These are phyloP conservation scores for Gallinago media DNA, from an alignment of 2,113 vertebrate species.

Conservation along the genomic window DNA sequence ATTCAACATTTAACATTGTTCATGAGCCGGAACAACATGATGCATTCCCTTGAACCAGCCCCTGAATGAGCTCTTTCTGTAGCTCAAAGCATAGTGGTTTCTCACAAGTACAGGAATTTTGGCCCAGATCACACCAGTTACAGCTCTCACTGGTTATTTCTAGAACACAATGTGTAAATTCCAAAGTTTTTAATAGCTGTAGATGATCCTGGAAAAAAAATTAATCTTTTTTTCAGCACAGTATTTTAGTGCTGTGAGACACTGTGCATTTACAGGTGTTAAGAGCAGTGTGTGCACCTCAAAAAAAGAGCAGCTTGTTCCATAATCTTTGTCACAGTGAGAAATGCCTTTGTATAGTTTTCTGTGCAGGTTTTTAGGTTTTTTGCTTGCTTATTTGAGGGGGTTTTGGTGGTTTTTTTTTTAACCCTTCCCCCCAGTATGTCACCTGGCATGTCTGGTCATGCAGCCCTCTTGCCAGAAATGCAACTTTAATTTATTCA, in stretches of 20 bases:
- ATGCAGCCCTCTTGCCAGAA: background rate
- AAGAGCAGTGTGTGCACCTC: background rate
- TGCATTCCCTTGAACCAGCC: slow-evolving; percentile 21
- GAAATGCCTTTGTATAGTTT: background rate
- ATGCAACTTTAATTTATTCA: background rate
- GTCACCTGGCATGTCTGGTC: background rate
- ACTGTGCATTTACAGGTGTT: background rate
- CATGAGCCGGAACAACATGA: slow-evolving; percentile 28
- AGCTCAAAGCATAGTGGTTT: slow-evolving; percentile 51
- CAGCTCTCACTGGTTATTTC: slow-evolving; percentile 9
- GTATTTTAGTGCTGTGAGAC: background rate
- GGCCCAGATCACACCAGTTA: slow-evolving; percentile 11
- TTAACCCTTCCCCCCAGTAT: background rate
- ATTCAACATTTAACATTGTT: slow-evolving; percentile 33
- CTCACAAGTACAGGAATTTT: slow-evolving; percentile 52
- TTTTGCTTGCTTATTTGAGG: background rate
- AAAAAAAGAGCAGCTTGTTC: background rate
- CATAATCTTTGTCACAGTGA: background rate
- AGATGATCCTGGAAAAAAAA: background rate
- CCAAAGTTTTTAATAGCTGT: background rate
- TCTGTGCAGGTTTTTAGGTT: background rate
- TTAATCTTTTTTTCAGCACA: background rate
- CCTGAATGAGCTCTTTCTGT: slow-evolving; percentile 64
- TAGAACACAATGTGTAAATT: background rate
- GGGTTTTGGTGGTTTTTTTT: background rate